These are phyloP conservation scores for Entomobrya multifasciata DNA, from an alignment of 2,888 invertebrate species.

Conservation along the genomic window DNA sequence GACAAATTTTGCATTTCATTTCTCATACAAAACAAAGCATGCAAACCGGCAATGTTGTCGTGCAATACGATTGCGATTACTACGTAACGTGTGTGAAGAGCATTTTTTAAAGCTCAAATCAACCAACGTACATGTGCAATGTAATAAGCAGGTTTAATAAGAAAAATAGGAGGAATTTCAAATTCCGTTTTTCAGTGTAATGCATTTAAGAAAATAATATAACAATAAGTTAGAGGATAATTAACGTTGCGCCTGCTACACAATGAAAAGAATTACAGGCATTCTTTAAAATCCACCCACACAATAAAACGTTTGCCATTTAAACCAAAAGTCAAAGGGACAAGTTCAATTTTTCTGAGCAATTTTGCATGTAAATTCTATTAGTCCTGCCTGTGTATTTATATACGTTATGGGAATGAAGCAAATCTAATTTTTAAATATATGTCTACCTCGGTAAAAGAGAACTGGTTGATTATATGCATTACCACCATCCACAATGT, in stretches of 20 bases:
- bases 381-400: background rate
- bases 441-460: too few species aligned
- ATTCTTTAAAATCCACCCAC: conserved; percentile 9
- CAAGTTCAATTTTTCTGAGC: conserved; percentile 12
- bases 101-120: too few species aligned
- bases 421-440: conserved; percentile 32
- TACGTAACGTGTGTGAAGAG: too few species aligned
- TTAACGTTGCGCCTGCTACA: background rate
- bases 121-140: too few species aligned
- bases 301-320: background rate
- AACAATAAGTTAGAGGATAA: conserved; percentile 21
- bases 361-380: background rate
- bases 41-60: background rate
- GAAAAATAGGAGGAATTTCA: background rate
- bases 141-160: too few species aligned
- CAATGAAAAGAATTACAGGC: conserved; percentile 4
- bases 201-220: background rate
- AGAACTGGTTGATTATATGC: conserved; percentile 38
- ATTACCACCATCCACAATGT: background rate
- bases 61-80: background rate
- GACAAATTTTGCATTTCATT: too few species aligned
- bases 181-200: background rate
- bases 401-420: conserved; percentile 15
- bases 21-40: too few species aligned
- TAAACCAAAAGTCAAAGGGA: background rate